Evolutionary conservation across 2,113 vertebrate genomes (phyloP).

Genomic region (Tautogolabrus adspersus): DNA sequence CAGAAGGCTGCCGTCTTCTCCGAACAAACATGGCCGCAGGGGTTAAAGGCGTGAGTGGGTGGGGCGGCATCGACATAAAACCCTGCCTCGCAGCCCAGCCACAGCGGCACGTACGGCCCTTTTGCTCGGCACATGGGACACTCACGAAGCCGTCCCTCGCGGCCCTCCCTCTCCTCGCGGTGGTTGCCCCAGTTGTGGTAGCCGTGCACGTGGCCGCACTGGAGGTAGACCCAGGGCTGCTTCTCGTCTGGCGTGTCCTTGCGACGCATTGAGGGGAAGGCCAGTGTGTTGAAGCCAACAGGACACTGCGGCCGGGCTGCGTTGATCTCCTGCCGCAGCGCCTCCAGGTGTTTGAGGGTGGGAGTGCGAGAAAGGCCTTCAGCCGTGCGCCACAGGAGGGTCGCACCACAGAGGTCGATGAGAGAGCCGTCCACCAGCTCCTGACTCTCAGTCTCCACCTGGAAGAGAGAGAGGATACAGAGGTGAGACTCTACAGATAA

Average conservation of each 20-base stretch:
- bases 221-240: constrained; percentile 98
- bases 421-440: constrained; percentile 97
- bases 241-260: constrained; percentile 98
- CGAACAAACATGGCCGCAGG: constrained; percentile 97
- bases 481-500: background rate
- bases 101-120: constrained; percentile 96
- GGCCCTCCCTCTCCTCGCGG: constrained; percentile 84
- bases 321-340: constrained; percentile 97
- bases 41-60: constrained; percentile 96
- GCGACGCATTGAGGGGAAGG: constrained; percentile 98
- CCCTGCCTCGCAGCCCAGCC: constrained; percentile 97
- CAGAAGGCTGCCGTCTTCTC: constrained; percentile 98
- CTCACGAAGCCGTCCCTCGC: constrained; percentile 92
- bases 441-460: constrained; percentile 96
- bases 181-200: constrained; percentile 98
- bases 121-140: constrained; percentile 98
- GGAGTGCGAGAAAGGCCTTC: constrained; percentile 96
- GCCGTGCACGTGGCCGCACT: constrained; percentile 97
- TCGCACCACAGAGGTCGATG: constrained; percentile 96
- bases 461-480: background rate
- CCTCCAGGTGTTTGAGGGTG: constrained; percentile 97
- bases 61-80: constrained; percentile 98
- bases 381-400: constrained; percentile 96
- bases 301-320: constrained; percentile 96
- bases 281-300: constrained; percentile 98